Conservation (phyloP, 2,797 vertebrate species). For the Microctenopoma stevenorrisi region DNA sequence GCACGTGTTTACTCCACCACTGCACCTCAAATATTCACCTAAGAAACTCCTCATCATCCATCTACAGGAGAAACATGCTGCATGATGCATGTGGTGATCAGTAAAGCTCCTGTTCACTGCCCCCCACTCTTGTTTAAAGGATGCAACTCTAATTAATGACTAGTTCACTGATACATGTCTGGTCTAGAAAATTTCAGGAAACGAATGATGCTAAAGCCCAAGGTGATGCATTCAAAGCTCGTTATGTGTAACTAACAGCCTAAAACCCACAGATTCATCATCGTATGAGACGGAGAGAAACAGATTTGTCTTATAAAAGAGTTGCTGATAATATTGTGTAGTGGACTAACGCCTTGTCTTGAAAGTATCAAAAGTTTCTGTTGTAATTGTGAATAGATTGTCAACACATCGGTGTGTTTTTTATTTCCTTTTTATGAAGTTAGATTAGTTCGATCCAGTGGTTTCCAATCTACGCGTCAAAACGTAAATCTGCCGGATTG, state of each 20-base stretch:
- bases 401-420: no score
- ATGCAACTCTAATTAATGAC: conserved; percentile 8
- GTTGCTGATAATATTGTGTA: not conserved
- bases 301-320: not conserved
- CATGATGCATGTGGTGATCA: no score
- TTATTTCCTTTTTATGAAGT: no score
- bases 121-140: conserved; percentile 17
- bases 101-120: conserved; percentile 1
- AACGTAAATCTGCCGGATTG: no score
- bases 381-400: no score
- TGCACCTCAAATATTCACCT: no score
- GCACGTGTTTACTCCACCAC: no score
- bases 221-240: not conserved
- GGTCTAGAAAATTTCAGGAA: not conserved
- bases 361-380: no score
- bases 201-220: not conserved
- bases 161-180: not conserved
- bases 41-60: no score
- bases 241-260: not conserved
- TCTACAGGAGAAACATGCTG: no score
- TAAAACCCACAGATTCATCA: not conserved
- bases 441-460: no score
- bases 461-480: no score
- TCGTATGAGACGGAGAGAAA: not conserved
- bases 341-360: not conserved